Conservation (phyloP, 2,888 invertebrate species). For the Macrostomum cliftonense region DNA sequence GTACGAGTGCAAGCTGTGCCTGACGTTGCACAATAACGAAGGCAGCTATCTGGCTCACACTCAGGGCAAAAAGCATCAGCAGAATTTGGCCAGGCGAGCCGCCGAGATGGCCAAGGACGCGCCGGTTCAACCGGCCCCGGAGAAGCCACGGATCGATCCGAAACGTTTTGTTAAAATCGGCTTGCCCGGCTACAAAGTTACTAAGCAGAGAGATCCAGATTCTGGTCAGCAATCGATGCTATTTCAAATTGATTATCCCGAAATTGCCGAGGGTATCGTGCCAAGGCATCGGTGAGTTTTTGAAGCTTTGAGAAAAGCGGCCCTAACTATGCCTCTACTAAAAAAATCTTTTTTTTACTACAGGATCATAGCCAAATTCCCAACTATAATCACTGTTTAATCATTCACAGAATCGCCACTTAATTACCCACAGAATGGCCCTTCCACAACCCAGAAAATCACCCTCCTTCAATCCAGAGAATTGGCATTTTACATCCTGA, state of each 20-base stretch:
- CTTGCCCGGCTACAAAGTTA: conserved; percentile 71
- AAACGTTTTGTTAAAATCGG: conserved; percentile 99
- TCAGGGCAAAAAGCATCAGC: conserved; percentile 94
- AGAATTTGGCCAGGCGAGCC: conserved; percentile 50
- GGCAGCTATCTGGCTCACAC: conserved; percentile 96
- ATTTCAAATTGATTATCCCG: conserved; percentile 60
- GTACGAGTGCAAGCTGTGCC: conserved; percentile 92
- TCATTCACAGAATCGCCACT: no score
- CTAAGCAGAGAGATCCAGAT: conserved; percentile 68
- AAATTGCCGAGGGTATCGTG: conserved; percentile 41
- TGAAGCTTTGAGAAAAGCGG: no score
- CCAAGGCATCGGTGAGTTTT: conserved; percentile 50
- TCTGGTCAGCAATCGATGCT: conserved; percentile 84
- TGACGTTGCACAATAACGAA: conserved; percentile 90
- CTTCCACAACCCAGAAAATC: no score
- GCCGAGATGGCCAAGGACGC: conserved; percentile 93
- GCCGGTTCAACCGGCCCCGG: conserved; percentile 81
- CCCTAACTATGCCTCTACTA: no score
- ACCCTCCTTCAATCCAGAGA: no score
- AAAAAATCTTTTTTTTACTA: no score
- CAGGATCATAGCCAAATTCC: no score
- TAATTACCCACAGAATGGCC: no score
- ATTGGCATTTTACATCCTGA: no score
- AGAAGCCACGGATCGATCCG: conserved; percentile 85
- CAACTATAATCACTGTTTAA: no score